Evolutionary conservation across 2,797 vertebrate species (phyloP), one percentile per base, ranked within the genome.

Genomic region (Sebastes oblongus): DNA sequence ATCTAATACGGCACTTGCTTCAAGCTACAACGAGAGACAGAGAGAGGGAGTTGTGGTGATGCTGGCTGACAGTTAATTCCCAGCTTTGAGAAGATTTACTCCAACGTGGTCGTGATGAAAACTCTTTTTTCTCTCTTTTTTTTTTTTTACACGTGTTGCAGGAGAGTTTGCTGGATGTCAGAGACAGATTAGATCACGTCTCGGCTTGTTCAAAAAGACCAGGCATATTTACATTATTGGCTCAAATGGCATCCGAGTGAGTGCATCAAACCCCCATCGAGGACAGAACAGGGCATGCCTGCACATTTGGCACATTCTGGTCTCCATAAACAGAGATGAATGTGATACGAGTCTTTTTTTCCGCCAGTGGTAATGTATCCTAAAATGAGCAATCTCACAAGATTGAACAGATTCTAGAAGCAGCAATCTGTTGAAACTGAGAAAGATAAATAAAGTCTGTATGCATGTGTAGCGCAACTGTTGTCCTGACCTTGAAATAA

Each of bases 181-280:
- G 83, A 86, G 85, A 80, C 77, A 82, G 92, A 94, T 94, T 89
- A 91, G 90, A 92, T 94, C 93, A 91, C 84, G 94, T 93, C 92
- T 88, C 70, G 81, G 85, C 94, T 93, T 94, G 94, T 92, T 94
- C 86, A 89, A 91, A 89, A 91, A 94, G 83, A 88, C 92, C 58
- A 86, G 68, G 68, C 87, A 93, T 95, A 94, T 95, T 95, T 95
- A 95, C 93, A 94, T 92, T 92, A 91, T 87, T 91, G 94, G 90
- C 89, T 92, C 85, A 90, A 92, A 88, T 84, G 85, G 89, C 85
- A 88, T 91, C 85, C 54, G 71, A 84, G 83, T 39, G 84, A 92
- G 78, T 86, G 75, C 85, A 92, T 89, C 83, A 77, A 89, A 83
- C 88, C 84, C 81, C 72, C 77, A 90, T 83, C 83, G 13, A 85